Conservation (phyloP, 2,797 vertebrate genomes). For the Falco columbarius region DNA sequence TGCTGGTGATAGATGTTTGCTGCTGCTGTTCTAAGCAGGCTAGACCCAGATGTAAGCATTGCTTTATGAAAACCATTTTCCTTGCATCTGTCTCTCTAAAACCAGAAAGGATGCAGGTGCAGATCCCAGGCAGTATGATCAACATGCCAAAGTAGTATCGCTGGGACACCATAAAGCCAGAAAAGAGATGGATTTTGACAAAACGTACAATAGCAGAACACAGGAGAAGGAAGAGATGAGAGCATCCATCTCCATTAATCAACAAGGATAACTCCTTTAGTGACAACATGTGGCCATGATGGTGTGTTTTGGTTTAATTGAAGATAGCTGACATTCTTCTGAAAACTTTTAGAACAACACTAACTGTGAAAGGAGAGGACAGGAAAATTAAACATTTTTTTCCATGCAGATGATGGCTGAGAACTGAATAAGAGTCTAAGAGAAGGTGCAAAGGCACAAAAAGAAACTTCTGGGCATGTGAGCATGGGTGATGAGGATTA, state of each 20-base stretch:
- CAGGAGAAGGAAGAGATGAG: background rate
- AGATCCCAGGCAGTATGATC: background rate
- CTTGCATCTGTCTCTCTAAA: background rate
- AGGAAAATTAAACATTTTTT: background rate
- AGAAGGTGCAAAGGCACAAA: background rate
- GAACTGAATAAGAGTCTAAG: background rate
- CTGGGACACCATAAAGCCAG: background rate
- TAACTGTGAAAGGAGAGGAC: background rate
- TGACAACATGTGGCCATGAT: background rate
- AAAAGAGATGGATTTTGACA: background rate
- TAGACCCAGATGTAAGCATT: background rate
- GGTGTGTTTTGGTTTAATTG: background rate
- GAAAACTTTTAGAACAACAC: background rate
- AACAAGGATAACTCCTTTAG: background rate
- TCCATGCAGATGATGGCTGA: background rate
- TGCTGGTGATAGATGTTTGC: background rate
- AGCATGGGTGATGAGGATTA: background rate
- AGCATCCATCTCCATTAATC: background rate
- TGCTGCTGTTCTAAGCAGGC: background rate
- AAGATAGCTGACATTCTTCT: background rate
- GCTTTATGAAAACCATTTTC: background rate
- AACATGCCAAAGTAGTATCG: background rate
- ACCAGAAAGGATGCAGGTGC: background rate
- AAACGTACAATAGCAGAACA: background rate
- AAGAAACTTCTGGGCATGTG: background rate